Evolutionary conservation across 92 coral and sea anemone species (phyloP).

Genomic region (Actinernus sp.): DNA sequence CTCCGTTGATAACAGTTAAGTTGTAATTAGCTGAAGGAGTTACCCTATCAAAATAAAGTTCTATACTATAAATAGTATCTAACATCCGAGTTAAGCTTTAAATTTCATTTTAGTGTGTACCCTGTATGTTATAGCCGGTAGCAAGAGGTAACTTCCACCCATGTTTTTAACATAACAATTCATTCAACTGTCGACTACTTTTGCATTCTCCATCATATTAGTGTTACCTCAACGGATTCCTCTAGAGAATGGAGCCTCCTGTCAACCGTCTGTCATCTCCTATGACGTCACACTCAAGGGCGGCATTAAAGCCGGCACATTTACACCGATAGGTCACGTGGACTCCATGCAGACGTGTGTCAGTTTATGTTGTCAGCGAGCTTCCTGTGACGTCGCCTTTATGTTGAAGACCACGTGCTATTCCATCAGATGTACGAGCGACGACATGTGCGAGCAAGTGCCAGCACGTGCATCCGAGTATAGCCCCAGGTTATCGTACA

Average conservation of each 20-base stretch:
- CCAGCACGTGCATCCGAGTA: slow-evolving; percentile 87
- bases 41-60: no score
- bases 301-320: slow-evolving; percentile 91
- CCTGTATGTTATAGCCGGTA: no score
- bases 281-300: slow-evolving; percentile 98
- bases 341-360: slow-evolving; percentile 94
- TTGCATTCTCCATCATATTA: slow-evolving; percentile 8
- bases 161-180: no score
- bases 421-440: slow-evolving; percentile 84
- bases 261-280: slow-evolving; percentile 91
- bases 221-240: slow-evolving; percentile 79
- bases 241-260: slow-evolving; percentile 66
- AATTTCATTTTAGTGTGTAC: no score
- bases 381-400: slow-evolving; percentile 91
- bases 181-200: no score
- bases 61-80: no score
- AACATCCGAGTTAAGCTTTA: no score
- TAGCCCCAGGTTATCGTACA: slow-evolving; percentile 89
- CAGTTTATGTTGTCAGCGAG: slow-evolving; percentile 83
- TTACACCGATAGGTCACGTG: slow-evolving; percentile 88
- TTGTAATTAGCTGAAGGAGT: no score
- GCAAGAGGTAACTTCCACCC: no score
- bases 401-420: slow-evolving; percentile 93
- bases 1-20: no score
- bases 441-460: slow-evolving; percentile 89